Percentiles rank a stretch among this genome's conserved stretches.
Evolutionary conservation across 2,113 vertebrate species (phyloP).

Genomic region (Gorsachius goisagi): DNA sequence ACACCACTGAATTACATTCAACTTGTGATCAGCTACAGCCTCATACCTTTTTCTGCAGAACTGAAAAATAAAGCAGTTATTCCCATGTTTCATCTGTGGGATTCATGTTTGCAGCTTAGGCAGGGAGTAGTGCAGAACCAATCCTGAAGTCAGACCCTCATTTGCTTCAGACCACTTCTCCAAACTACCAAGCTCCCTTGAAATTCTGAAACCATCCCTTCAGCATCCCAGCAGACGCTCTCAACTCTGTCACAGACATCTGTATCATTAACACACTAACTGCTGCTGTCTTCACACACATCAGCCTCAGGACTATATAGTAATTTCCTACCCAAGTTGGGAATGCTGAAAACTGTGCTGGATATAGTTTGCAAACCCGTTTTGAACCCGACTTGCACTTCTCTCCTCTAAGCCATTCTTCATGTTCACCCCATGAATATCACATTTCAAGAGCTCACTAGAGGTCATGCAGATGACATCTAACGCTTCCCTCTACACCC

Average conservation of each 20-base stretch:
- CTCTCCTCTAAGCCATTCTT: background rate
- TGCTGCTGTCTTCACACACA: background rate
- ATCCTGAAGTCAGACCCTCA: background rate
- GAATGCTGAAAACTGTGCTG: background rate
- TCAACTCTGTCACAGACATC: background rate
- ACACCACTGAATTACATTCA: background rate
- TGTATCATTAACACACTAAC: background rate
- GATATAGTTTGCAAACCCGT: background rate
- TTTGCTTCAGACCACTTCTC: background rate
- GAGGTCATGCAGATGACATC: background rate
- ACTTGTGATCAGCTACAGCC: background rate
- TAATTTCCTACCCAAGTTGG: background rate
- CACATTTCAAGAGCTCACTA: background rate
- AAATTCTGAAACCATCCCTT: background rate
- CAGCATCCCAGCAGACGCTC: background rate
- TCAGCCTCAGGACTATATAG: background rate
- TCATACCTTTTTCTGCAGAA: background rate
- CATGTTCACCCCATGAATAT: background rate
- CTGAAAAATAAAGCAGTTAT: background rate
- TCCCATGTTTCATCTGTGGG: background rate
- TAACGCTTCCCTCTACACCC: background rate
- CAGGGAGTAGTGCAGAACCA: background rate
- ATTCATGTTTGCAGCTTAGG: background rate
- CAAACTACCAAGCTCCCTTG: background rate
- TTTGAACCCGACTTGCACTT: background rate